Percentiles rank a stretch among this genome's conserved stretches.
Conservation (phyloP, 2,888 invertebrate genomes). For the Poecilus cupreus region DNA sequence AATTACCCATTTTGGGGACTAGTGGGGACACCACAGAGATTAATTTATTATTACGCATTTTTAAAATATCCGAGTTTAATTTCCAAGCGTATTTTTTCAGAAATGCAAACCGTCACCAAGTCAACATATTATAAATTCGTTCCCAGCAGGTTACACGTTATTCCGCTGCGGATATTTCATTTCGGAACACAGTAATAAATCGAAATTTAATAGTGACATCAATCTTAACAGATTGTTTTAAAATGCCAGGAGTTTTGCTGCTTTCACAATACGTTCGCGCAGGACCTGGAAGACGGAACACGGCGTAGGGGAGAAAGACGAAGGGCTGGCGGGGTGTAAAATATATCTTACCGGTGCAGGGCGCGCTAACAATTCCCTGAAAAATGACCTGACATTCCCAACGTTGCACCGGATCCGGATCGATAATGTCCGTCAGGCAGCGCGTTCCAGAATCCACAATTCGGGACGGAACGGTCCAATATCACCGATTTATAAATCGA, state of each 20-base stretch:
- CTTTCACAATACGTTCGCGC: constrained; percentile 50
- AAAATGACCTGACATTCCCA: constrained; percentile 55
- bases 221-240: constrained; percentile 58
- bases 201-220: constrained; percentile 56
- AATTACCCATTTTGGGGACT: too few species aligned
- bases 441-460: constrained; percentile 45
- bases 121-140: constrained; percentile 28
- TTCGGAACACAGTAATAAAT: constrained; percentile 49
- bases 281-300: not conserved
- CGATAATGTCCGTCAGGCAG: constrained; percentile 49
- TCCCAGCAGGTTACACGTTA: constrained; percentile 9
- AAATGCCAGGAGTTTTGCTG: constrained; percentile 52
- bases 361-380: constrained; percentile 56
- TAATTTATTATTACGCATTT: too few species aligned
- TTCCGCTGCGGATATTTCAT: constrained; percentile 37
- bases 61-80: not conserved
- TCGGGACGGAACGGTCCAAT: constrained; percentile 29
- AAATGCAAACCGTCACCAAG: not conserved
- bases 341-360: constrained; percentile 51
- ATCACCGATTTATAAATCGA: constrained; percentile 44
- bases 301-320: constrained; percentile 15
- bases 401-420: constrained; percentile 46
- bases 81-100: not conserved
- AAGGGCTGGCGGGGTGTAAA: constrained; percentile 29
- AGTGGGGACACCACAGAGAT: too few species aligned